Conservation (phyloP, 2,888 invertebrate species). For the Agelastica alni region DNA sequence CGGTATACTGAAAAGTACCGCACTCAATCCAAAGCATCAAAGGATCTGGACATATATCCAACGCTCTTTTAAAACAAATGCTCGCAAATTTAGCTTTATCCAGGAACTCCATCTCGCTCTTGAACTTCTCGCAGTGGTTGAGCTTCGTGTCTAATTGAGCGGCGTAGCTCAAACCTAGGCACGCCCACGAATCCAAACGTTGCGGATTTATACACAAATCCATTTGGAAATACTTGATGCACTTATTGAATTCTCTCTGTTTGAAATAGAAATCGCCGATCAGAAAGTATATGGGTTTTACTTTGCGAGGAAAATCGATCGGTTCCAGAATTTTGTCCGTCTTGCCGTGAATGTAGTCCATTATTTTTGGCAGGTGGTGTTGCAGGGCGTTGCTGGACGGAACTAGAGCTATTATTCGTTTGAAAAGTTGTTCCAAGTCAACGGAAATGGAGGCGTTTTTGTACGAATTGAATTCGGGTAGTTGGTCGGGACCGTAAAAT, state of each 20-base stretch:
- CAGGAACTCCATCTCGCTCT: constrained; percentile 67
- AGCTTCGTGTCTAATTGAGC: constrained; percentile 79
- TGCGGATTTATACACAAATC: constrained; percentile 81
- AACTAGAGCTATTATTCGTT: constrained; percentile 70
- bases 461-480: constrained; percentile 83
- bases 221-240: constrained; percentile 79
- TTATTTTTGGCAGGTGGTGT: constrained; percentile 60
- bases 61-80: constrained; percentile 79
- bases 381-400: constrained; percentile 72
- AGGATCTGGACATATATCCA: constrained; percentile 74
- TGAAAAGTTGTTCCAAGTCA: constrained; percentile 77
- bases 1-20: constrained; percentile 86
- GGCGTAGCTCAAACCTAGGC: constrained; percentile 79
- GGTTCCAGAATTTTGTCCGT: constrained; percentile 44
- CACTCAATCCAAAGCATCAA: constrained; percentile 87
- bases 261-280: constrained; percentile 93
- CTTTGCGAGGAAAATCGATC: constrained; percentile 52
- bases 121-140: constrained; percentile 70
- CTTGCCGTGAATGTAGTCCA: constrained; percentile 40
- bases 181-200: constrained; percentile 92
- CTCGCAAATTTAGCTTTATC: constrained; percentile 74
- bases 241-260: constrained; percentile 71
- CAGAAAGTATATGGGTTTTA: constrained; percentile 81
- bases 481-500: constrained; percentile 75
- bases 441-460: constrained; percentile 76